Base-by-base conservation (phyloP, 2,888 invertebrate genomes). In the Nysson spinosus region DNA sequence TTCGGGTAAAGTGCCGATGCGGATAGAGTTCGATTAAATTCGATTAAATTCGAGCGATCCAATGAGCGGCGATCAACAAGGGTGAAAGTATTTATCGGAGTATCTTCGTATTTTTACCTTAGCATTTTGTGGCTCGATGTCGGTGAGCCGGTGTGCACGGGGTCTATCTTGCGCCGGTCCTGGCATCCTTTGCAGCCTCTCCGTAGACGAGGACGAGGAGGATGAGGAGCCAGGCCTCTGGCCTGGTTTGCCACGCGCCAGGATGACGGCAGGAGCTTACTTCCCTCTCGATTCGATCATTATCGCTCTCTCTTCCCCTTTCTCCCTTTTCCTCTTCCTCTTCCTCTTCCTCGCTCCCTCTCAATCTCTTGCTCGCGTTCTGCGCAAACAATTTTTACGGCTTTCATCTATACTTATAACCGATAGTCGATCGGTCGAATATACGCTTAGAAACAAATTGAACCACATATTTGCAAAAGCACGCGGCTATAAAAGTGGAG, bases 111-210 rank as follows among this genome's bases (percentile, higher is more conserved):
- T 19, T 58, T 72, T 79, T 64, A 85, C 86, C 79, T 86, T 86
- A 22, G 80, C 70, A 20, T 80, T 66, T 52, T 84, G 86, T 19
- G 84, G 82, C 79, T 87, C 87, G 77, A 87, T 85, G 72, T 86
- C 85, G 63, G 80, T 87, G 57, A 86, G 84, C 68, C 84, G 82
- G 62, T 85, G 85, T 28, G 85, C 86, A 50, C 86, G 85, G 63
- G 85, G 85, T 73, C 86, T 83, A 46, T 85, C 87, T 63, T 84
- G 79, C 57, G 80, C 80, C 60, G 86, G 83, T 73, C 87, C 87
- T 65, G 86, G 84, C 86, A 87, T 87, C 77, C 81, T 86, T 77
- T 77, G 78, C 50, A 80, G 67, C 72, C 78, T 77, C 72, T 82
- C 81, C 75, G 82, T 74, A 52, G 80, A 80, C 55, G 78, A 78